These are phyloP conservation scores for Aleiodes alternator DNA, from an alignment of 2,888 invertebrate genomes.

Conservation along the genomic window DNA sequence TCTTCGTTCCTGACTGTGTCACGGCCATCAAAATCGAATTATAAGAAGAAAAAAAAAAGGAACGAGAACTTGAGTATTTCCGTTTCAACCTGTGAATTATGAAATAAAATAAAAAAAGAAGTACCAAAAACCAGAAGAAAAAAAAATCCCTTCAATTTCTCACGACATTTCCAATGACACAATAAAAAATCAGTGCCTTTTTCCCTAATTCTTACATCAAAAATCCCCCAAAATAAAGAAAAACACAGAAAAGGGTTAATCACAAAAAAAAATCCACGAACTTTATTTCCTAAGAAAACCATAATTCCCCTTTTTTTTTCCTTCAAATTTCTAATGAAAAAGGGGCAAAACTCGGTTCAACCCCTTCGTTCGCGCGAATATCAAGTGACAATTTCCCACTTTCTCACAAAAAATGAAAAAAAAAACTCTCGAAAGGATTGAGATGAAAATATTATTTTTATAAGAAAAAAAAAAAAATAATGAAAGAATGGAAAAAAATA, in stretches of 20 bases:
- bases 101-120: no score
- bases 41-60: conserved; percentile 53
- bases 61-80: conserved; percentile 38
- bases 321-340: conserved; percentile 53
- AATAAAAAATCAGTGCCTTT: conserved; percentile 16
- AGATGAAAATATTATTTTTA: conserved; percentile 2
- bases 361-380: conserved; percentile 46
- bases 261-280: conserved; percentile 25
- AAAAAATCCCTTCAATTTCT: conserved; percentile 62
- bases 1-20: conserved; percentile 62
- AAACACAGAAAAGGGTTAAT: conserved; percentile 19
- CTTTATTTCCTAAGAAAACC: conserved; percentile 39
- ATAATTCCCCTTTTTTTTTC: conserved; percentile 62
- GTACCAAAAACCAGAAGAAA: not conserved
- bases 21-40: conserved; percentile 69
- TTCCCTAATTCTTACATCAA: conserved; percentile 1
- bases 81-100: conserved; percentile 64
- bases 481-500: not conserved
- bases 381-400: conserved; percentile 35
- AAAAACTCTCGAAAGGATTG: conserved; percentile 6
- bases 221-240: not conserved
- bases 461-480: not conserved
- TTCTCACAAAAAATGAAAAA: conserved; percentile 5
- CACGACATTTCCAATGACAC: conserved; percentile 61
- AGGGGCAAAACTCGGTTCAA: conserved; percentile 18